Evolutionary conservation across 2,888 invertebrate genomes (phyloP).

Genomic region (Orchesella flavescens): DNA sequence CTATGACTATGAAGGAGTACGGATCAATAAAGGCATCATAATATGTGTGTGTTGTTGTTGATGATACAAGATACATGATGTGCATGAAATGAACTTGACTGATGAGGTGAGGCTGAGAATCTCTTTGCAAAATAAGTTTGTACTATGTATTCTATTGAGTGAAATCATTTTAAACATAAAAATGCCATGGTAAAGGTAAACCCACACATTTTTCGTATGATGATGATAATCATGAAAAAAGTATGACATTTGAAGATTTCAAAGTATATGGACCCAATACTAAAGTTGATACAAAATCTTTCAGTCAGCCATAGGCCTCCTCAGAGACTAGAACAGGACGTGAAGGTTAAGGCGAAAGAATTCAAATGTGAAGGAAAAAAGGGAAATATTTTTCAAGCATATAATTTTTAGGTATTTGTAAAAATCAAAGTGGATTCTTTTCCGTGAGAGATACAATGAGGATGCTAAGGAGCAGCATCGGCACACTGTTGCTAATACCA

Average conservation of each 20-base stretch:
- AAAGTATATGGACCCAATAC: conserved; percentile 23
- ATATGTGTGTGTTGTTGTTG: too few relatives aligned
- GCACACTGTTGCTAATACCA: conserved; percentile 24
- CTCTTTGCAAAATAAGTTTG: too few relatives aligned
- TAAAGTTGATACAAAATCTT: conserved; percentile 27
- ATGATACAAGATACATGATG: too few relatives aligned
- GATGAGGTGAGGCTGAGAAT: too few relatives aligned
- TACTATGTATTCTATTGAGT: neutral
- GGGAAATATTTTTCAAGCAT: neutral
- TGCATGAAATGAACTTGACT: too few relatives aligned
- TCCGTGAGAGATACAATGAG: conserved; percentile 33
- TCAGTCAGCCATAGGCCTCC: conserved; percentile 52
- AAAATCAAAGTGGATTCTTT: neutral
- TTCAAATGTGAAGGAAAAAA: neutral
- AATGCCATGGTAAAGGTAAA: neutral
- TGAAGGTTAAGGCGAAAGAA: neutral
- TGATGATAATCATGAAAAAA: neutral
- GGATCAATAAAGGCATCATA: too few relatives aligned
- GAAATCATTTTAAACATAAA: neutral
- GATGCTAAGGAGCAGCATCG: conserved; percentile 25
- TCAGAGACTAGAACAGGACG: conserved; percentile 24
- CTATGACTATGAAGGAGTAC: neutral
- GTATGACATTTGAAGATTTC: neutral
- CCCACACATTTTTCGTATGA: neutral
- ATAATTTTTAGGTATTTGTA: neutral